Base-by-base conservation (phyloP, 2,113 vertebrate species). In the Phrynosoma platyrhinos region DNA sequence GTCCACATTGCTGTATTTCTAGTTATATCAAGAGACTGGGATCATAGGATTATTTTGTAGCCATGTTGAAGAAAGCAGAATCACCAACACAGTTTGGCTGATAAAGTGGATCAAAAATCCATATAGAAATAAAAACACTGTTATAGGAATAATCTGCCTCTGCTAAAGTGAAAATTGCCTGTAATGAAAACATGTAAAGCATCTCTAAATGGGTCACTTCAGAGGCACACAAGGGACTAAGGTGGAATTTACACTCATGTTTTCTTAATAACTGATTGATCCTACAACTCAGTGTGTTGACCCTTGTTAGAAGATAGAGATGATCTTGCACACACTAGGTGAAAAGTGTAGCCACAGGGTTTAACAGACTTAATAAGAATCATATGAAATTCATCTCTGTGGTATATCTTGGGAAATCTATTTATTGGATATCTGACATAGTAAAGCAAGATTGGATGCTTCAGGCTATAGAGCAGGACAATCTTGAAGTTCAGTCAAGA, bases 181-280 rank as follows among this genome's bases (percentile, higher is more conserved):
- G 78, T 64, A 71, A 36, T 58, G 66, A 78, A 82, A 76, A 82
- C 64, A 86, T 42, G 72, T 86, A 74, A 82, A 82, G 71, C n/a
- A 85, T 82, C 27, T 78, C 25, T 86, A 77, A 86, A 86, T 25
- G 27, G 79, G 72, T 82, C 79, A 86, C 79, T 77, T 58, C 64
- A 82, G 27, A 68, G 71, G 76, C 23, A 1, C 75, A 58, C n/a
- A 81, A 74, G 23, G 30, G 83, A 86, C 89, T 79, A 27, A 10
- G 85, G 77, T 82, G 21, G 77, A 91, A 14, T 66, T 84, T 42
- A 10, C n/a, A 30, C 79, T 78, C 84, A 83, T 68, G 55, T 87
- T 81, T 36, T 90, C 9, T 80, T 74, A 82, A 76, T 75, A 85
- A 87, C 32, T 82, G 64, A 23, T 90, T 82, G 27, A 81, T 47